Percentiles rank a stretch among this genome's conserved stretches.
These are phyloP conservation scores for Matsumurasca onukii DNA, from an alignment of 1,140 invertebrate genomes.

Conservation along the genomic window DNA sequence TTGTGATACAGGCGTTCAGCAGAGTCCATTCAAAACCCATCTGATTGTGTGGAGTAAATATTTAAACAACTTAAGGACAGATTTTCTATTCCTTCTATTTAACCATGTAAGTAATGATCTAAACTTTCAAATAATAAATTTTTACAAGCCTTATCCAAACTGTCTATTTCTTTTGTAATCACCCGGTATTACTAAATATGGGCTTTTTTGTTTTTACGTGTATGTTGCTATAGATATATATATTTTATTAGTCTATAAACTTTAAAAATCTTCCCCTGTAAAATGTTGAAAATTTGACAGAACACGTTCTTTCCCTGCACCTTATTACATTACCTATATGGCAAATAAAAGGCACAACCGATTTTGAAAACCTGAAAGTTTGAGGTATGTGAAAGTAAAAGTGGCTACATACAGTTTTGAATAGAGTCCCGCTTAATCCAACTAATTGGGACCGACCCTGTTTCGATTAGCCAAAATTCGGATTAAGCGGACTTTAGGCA, in stretches of 20 bases:
- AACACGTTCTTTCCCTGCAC: neutral
- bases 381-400: no score
- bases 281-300: neutral
- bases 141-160: no score
- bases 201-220: neutral
- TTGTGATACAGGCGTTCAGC: conserved; percentile 19
- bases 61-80: neutral
- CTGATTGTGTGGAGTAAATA: neutral
- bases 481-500: no score
- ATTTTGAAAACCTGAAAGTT: no score
- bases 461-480: no score
- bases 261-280: neutral
- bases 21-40: neutral
- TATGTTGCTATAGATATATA: neutral
- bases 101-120: no score
- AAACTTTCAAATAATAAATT: no score
- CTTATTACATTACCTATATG: no score
- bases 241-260: neutral
- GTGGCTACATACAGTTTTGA: no score
- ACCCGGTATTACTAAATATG: neutral
- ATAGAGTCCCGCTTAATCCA: no score
- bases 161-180: neutral
- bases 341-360: no score
- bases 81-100: neutral
- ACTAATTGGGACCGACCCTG: no score